Evolutionary conservation across 2,797 vertebrate genomes (phyloP), one percentile per base, ranked within the genome.

Genomic region (Oreochromis grahami): DNA sequence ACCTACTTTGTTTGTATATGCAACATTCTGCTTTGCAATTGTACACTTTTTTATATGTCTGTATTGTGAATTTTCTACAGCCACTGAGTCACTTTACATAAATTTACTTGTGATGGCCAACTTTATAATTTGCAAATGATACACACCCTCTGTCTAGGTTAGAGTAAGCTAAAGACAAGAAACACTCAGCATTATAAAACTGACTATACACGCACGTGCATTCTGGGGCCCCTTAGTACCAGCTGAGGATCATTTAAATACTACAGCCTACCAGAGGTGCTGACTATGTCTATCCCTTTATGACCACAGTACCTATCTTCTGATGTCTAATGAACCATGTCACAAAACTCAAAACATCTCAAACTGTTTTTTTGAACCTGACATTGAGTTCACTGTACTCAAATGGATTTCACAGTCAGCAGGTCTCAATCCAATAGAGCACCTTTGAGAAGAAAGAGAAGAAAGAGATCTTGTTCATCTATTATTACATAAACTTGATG

Each of bases 81-180:
- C 55, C 76, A 13, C 29, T 24, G 26, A 34, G 7, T 80, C 14
- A 24, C 7, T 88, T 87, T 77, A 43, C 72, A 86, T 90, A 63
- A 26, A 87, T 87, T 74, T 80, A 17, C 68, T 43, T 86, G 21
- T 24, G 21, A 48, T 51, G 29, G 48, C 2, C 32, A 7, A 26
- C 7, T 38, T 38, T 68, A 80, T 21, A 53, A 53, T 34, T 50
- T 84, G 79, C 79, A 87, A 83, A 90, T 79, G 32, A 82, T 29
- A 82, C 77, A 82, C 50, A 83, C 50, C 56, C 50, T 32, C 24
- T 55, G 76, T 77, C 45, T 26, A 78, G 74, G 53, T n/a, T 56
- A 51, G 8, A 51, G 19, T 56, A 53, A 77, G 60, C 48, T 60
- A 21, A 82, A 63, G 19, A 63, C 58, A 63, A 63, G 58, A 38